Evolutionary conservation across 2,888 invertebrate species (phyloP), one percentile per base, ranked within the genome.

Genomic region (Lasioglossum calceatum): DNA sequence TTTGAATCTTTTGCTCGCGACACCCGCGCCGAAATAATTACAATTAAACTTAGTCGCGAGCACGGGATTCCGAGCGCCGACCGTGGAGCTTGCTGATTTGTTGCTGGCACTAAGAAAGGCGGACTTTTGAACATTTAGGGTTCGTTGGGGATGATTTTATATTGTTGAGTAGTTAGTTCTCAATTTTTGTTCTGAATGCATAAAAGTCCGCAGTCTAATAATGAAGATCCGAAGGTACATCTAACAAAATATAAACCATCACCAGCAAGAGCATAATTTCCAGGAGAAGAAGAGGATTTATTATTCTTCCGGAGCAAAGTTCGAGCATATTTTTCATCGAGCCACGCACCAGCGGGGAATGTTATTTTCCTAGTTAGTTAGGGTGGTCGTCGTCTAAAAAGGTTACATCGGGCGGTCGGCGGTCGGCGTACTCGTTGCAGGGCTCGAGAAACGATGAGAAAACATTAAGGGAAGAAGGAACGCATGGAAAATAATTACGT

Each of bases 401-500:
- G 36, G 36, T 14, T 39, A 74, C 54, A 36, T 7, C 54, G 27
- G 16, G 4, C 12, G n/a, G 67, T 64, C 23, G 16, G 4, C 0
- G 61, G 12, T 64, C 32, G 27, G 64, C n/a, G 39, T 39, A 1
- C 23, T n/a, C 12, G 64, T 14, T 70, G 4, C 42, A 42, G 4
- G 23, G 8, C 32, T 14, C 23, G 5, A 27, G 23, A 36, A 44
- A 19, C 16, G 27, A 44, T 12, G 39, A n/a, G n/a, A 54, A 39
- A 70, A n/a, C 19, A 19, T 61, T 58, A 23, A 23, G 42, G 23
- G n/a, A 27, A 12, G 27, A 23, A 75, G 42, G 44, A 39, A 73
- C 64, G 61, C 19, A 27, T 58, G 47, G 73, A 67, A 82, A 82
- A 87, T 83, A 78, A 87, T 87, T 77, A 86, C 61, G 36, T 64